These are phyloP conservation scores for Ctenomys sociabilis DNA, from an alignment of 2,113 vertebrate genomes.

Conservation along the genomic window DNA sequence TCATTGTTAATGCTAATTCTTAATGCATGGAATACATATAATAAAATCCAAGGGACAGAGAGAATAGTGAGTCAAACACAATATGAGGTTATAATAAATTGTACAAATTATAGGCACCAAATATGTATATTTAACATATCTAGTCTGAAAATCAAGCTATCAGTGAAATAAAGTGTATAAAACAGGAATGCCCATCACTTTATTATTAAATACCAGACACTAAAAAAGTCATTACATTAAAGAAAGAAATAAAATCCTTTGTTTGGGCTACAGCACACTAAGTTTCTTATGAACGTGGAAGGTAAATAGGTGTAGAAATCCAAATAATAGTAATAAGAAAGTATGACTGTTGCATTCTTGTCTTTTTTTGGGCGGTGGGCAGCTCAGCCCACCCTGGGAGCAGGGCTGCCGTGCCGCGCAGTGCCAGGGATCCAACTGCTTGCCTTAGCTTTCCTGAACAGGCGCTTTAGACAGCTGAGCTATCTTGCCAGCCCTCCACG, in stretches of 20 bases:
- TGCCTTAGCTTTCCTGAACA: no score
- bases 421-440: no score
- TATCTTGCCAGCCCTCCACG: no score
- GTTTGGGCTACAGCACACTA: neutral
- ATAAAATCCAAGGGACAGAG: neutral
- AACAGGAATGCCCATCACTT: neutral
- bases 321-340: slow-evolving; percentile 9
- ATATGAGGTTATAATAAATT: neutral
- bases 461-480: no score
- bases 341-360: neutral
- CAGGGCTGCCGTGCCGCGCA: no score
- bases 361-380: neutral
- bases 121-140: neutral
- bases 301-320: neutral
- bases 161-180: neutral
- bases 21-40: neutral
- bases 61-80: neutral
- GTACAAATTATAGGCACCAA: neutral
- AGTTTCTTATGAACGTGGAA: slow-evolving; percentile 30
- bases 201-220: neutral
- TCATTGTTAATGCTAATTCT: slow-evolving; percentile 29
- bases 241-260: slow-evolving; percentile 23
- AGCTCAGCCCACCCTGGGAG: no score
- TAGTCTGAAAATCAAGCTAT: slow-evolving; percentile 50
- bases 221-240: neutral